Base-by-base conservation (phyloP, 2,113 vertebrate genomes). In the Rhinolophus ferrumequinum region DNA sequence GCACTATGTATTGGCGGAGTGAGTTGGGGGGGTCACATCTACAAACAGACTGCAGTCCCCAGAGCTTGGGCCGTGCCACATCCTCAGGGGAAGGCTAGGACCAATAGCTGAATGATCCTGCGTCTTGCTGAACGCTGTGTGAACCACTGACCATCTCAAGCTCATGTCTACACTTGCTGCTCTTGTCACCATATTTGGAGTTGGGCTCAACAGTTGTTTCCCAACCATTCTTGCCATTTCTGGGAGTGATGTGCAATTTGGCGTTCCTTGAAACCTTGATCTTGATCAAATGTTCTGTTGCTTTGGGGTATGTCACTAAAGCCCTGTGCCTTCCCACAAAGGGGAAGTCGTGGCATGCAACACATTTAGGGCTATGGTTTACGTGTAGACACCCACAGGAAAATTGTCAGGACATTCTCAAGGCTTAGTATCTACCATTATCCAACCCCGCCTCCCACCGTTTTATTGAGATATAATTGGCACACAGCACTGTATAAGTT, bases 121-220 rank as follows among this genome's bases (percentile, higher is more conserved):
- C 56, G 4, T 69, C 26, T 92, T 64, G 11, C 56, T 38, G 22
- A 21, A 30, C 18, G 2, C 54, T 41, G 2, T 38, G 21, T 41
- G 26, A 52, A 26, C 33, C 54, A 41, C 44, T 38, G 44, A 26
- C 5, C 56, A 6, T 5, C 28, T 83, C 6, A 9, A 11, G 41
- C 30, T 69, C 7, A 0, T 38, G 24, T n/a, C 76, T 47, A 18
- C 3, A 28, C 24, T 47, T 0, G 0, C 10, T 52, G 5, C 28
- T 76, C 52, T 72, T 62, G 26, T 47, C 41, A 44, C 21, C 24
- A 38, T 58, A 56, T 67, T 35, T 41, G 16, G 60, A 75, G 14
- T 54, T 24, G 24, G 24, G 30, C 44, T 82, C 54, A 70, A 47
- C 21, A 80, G 19, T 41, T 90, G 10, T 60, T 66, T 54, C 30